A percentile compares a stretch with the other conserved stretches of the same genome.
Conservation (phyloP, 1,140 invertebrate species). For the Muscidifurax raptorellus region DNA sequence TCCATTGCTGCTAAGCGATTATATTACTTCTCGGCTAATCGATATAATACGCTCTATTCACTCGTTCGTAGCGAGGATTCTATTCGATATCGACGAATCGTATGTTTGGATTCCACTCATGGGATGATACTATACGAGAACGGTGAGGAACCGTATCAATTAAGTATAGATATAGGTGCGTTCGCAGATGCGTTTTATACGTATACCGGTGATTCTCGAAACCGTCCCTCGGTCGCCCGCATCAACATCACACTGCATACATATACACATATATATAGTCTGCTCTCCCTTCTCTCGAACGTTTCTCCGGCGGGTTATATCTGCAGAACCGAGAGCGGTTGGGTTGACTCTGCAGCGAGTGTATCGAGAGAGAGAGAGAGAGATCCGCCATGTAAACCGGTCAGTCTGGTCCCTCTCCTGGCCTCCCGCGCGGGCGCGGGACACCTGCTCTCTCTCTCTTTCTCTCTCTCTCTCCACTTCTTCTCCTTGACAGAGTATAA, state of each 20-base stretch:
- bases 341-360: neutral
- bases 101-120: too few species aligned
- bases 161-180: too few species aligned
- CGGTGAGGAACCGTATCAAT: too few species aligned
- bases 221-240: constrained; percentile 50
- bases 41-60: neutral
- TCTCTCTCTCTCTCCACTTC: constrained; percentile 48
- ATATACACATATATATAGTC: neutral
- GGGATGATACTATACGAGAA: too few species aligned
- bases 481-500: constrained; percentile 42
- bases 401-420: constrained; percentile 68
- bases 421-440: constrained; percentile 55
- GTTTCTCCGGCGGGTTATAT: neutral
- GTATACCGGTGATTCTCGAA: neutral
- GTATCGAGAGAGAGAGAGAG: constrained; percentile 25
- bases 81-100: too few species aligned
- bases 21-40: neutral
- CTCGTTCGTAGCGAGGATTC: too few species aligned
- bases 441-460: constrained; percentile 71
- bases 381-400: constrained; percentile 67
- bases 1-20: neutral
- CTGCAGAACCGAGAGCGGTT: neutral
- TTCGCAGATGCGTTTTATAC: too few species aligned
- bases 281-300: neutral
- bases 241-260: constrained; percentile 42